Conservation (phyloP, 1,140 invertebrate species). For the Sipha flava region DNA sequence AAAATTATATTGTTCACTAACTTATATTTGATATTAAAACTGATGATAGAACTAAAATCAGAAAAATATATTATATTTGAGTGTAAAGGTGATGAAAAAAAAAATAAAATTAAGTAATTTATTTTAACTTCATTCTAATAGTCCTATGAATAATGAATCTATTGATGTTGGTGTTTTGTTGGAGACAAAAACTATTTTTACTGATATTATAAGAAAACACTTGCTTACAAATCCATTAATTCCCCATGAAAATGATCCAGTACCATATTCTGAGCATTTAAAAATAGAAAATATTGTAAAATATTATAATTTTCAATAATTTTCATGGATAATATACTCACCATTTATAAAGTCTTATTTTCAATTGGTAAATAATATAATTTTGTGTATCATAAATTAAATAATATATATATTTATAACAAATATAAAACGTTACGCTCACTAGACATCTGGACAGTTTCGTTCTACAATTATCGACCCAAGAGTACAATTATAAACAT, state of each 20-base stretch:
- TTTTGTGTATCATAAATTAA: too few relatives aligned
- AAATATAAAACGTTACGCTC: too few relatives aligned
- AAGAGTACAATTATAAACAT: too few relatives aligned
- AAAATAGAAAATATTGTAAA: background rate
- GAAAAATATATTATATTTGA: background rate
- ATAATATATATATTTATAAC: too few relatives aligned
- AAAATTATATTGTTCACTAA: background rate
- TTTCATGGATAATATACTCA: constrained; percentile 38
- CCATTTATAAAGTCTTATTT: constrained; percentile 30
- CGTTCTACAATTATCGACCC: too few relatives aligned
- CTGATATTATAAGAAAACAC: background rate
- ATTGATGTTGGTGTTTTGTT: background rate
- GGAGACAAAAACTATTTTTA: background rate
- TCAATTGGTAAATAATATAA: too few relatives aligned
- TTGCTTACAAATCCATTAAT: background rate
- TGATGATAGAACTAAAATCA: background rate
- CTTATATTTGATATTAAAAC: background rate
- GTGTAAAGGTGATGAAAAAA: background rate
- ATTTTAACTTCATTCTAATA: too few relatives aligned
- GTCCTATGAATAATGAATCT: background rate
- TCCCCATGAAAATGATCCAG: background rate
- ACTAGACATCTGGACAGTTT: too few relatives aligned
- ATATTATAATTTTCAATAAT: constrained; percentile 32
- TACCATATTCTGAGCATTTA: background rate
- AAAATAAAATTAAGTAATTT: too few relatives aligned